Percentiles rank a stretch among this genome's conserved stretches.
Conservation (phyloP, 2,888 invertebrate species). For the Diarsia brunnea region DNA sequence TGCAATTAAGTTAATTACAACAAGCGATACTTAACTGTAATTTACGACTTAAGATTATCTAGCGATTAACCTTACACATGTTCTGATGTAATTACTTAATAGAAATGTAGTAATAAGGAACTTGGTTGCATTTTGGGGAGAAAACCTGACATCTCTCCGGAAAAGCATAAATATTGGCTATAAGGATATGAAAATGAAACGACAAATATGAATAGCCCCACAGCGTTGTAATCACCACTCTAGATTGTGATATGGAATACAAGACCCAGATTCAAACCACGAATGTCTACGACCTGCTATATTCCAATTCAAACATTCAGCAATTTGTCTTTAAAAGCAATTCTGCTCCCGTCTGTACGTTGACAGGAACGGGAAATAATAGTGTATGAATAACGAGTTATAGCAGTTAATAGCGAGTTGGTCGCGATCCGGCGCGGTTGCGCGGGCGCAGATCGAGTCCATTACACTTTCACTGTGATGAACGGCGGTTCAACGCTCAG, state of each 20-base stretch:
- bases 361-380: constrained; percentile 65
- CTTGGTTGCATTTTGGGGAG: neutral
- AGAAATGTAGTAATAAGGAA: neutral
- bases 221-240: neutral
- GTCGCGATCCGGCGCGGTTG: constrained; percentile 49
- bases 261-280: neutral
- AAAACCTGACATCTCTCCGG: neutral
- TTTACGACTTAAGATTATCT: constrained; percentile 17
- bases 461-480: constrained; percentile 70
- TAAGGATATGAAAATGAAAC: neutral
- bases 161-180: neutral
- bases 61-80: constrained; percentile 2
- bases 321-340: constrained; percentile 35
- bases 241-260: neutral
- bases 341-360: constrained; percentile 51
- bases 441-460: constrained; percentile 61
- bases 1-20: constrained; percentile 44
- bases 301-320: constrained; percentile 28
- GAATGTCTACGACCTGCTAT: neutral
- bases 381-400: constrained; percentile 59
- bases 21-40: constrained; percentile 37
- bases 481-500: constrained; percentile 74
- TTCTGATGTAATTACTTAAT: constrained; percentile 5
- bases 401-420: constrained; percentile 54
- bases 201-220: neutral